Evolutionary conservation across 2,888 invertebrate genomes (phyloP), one percentile per base, ranked within the genome.

Genomic region (Sminthurinus aureus): DNA sequence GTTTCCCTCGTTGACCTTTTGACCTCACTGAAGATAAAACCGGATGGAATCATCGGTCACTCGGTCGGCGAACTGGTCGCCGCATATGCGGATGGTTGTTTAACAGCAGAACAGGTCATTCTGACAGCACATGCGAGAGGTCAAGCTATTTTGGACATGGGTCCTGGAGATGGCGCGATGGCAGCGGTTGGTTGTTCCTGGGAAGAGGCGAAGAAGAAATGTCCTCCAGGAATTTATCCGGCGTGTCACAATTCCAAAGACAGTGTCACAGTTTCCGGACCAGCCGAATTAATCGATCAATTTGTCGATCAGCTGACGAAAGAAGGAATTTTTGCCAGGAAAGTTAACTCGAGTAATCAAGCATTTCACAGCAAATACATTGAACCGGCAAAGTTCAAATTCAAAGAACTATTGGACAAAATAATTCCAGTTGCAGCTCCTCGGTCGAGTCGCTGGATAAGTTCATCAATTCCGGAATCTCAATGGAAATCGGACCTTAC

Each of bases 191-290:
- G 86, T 67, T 91, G 98, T 26, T 93, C 94, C 84, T 98, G 97
- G n/a, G 95, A 95, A 89, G 94, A 96, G 89, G 93, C 94, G 81
- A 92, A 92, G 89, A 91, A 91, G 88, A 93, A 94, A 82, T 94
- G 96, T 89, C 96, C 97, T 20, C 90, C 93, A 58, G 96, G 94
- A 89, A 92, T 98, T 18, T 93, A 93, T 89, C 94, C 96, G n/a
- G 98, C 98, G 76, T 99, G 99, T 90, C n/a, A n/a, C n/a, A n/a
- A n/a, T n/a, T n/a, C n/a, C n/a, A n/a, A n/a, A n/a, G n/a, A n/a
- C n/a, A n/a, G 97, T 89, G 97, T 98, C 15, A 97, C 98, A 13
- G 92, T 99, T 86, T 98, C 98, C 6, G 99, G 98, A 0, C 96
- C 96, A 0, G 93, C 93, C 66, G 92, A 92, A 0, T 92, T 93